Evolutionary conservation across 2,888 invertebrate species (phyloP).

Genomic region (Chromoteleia sp.): DNA sequence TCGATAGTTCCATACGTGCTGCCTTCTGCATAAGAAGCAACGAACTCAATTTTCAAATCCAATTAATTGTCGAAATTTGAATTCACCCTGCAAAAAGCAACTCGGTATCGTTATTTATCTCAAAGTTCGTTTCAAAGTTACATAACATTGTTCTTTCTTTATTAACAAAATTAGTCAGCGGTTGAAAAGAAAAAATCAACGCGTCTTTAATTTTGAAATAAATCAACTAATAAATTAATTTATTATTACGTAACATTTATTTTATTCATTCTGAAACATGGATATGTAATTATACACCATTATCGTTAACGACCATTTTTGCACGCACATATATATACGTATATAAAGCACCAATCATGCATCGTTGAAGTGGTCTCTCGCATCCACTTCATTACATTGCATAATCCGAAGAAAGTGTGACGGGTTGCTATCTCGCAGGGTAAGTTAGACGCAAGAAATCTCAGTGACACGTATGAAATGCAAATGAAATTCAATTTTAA

Average conservation of each 20-base stretch:
- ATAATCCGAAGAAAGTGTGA: constrained; percentile 51
- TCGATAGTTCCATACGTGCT: constrained; percentile 83
- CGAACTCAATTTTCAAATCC: constrained; percentile 45
- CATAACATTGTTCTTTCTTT: too few relatives aligned
- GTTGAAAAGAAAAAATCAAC: too few relatives aligned
- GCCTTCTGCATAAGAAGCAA: constrained; percentile 76
- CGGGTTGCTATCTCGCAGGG: constrained; percentile 54
- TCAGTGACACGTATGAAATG: constrained; percentile 35
- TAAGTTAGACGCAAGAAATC: constrained; percentile 37
- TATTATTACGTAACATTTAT: constrained; percentile 16
- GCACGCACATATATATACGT: too few relatives aligned
- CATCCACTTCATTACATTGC: constrained; percentile 60
- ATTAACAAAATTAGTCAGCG: too few relatives aligned
- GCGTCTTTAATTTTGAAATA: too few relatives aligned
- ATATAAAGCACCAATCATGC: constrained; percentile 35
- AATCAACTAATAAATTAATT: too few relatives aligned
- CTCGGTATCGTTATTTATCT: background rate
- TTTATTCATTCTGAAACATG: too few relatives aligned
- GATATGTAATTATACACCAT: background rate
- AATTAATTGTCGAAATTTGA: constrained; percentile 21
- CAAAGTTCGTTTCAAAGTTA: too few relatives aligned
- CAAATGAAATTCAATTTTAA: constrained; percentile 57
- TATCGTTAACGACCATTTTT: constrained; percentile 32
- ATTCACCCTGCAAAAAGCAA: background rate
- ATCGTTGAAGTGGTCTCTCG: constrained; percentile 43